phyloP scores from a whole-genome alignment of 2,888 invertebrate species.

The Pilophorus perplexus region DNA sequence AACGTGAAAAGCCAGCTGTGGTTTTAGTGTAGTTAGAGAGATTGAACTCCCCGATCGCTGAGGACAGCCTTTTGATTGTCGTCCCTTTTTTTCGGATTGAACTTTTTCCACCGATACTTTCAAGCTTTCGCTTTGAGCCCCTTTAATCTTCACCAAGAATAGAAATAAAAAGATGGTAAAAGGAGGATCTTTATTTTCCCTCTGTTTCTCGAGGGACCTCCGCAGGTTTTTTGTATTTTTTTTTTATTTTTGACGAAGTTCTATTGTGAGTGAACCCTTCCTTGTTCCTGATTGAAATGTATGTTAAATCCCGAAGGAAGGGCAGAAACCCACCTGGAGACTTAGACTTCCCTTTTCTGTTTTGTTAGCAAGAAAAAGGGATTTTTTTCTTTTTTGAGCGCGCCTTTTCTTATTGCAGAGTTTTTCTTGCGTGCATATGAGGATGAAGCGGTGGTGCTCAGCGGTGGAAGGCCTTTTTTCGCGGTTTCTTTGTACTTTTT shows the following conservation, averaged over 20 bases:
- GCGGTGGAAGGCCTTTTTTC: too few species aligned
- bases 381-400: neutral
- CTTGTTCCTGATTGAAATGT: slow-evolving; percentile 32
- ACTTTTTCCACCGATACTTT: neutral
- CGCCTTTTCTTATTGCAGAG: slow-evolving; percentile 15
- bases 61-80: neutral
- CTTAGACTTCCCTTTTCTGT: slow-evolving; percentile 21
- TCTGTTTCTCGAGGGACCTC: slow-evolving; percentile 15
- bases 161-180: neutral
- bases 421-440: slow-evolving; percentile 15
- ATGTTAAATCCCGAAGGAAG: slow-evolving; percentile 32
- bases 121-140: slow-evolving; percentile 1
- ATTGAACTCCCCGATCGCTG: too few species aligned
- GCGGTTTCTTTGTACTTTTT: slow-evolving; percentile 11
- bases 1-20: too few species aligned
- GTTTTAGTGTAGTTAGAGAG: neutral
- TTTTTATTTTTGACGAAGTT: slow-evolving; percentile 33
- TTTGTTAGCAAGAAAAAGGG: neutral
- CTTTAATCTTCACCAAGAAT: slow-evolving; percentile 17
- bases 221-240: neutral
- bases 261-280: slow-evolving; percentile 31
- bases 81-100: neutral
- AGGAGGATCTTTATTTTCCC: slow-evolving; percentile 13
- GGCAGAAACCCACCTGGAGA: slow-evolving; percentile 1
- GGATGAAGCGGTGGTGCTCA: neutral